These are phyloP conservation scores for Sisor rabdophorus DNA, from an alignment of 2,113 vertebrate species.

Conservation along the genomic window DNA sequence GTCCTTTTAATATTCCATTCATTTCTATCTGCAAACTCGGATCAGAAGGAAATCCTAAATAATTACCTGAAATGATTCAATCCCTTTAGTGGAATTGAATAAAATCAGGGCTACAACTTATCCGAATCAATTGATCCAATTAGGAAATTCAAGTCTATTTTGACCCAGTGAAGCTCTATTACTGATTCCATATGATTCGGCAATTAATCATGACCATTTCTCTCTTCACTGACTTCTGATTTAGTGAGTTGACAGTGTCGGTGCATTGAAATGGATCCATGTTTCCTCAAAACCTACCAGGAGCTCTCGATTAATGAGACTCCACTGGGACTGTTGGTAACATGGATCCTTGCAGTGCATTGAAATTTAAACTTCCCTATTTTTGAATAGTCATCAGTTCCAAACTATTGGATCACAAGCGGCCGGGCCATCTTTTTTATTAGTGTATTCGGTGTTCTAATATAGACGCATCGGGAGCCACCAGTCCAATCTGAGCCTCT, in stretches of 20 bases:
- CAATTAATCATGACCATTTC: constrained; percentile 36
- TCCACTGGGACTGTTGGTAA: constrained; percentile 49
- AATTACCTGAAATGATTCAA: no score
- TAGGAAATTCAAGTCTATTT: constrained; percentile 41
- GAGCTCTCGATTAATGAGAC: constrained; percentile 48
- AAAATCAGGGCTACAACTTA: constrained; percentile 33
- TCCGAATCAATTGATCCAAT: constrained; percentile 34
- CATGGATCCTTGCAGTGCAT: constrained; percentile 19
- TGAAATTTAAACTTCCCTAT: background rate
- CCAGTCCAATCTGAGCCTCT: constrained; percentile 20
- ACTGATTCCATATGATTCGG: constrained; percentile 40
- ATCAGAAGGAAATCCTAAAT: constrained; percentile 27
- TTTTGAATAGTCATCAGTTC: constrained; percentile 10
- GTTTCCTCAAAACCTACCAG: constrained; percentile 46
- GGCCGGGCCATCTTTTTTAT: constrained; percentile 26
- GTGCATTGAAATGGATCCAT: constrained; percentile 33
- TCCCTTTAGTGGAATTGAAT: constrained; percentile 36
- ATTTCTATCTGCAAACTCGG: constrained; percentile 28
- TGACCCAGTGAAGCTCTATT: constrained; percentile 38
- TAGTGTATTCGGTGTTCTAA: constrained; percentile 8
- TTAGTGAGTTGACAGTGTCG: constrained; percentile 30
- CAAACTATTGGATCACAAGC: background rate
- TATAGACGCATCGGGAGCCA: constrained; percentile 11
- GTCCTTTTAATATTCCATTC: constrained; percentile 33
- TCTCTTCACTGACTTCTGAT: constrained; percentile 26